Evolutionary conservation across 2,888 invertebrate genomes (phyloP).

Genomic region (Euzophera pinguis): DNA sequence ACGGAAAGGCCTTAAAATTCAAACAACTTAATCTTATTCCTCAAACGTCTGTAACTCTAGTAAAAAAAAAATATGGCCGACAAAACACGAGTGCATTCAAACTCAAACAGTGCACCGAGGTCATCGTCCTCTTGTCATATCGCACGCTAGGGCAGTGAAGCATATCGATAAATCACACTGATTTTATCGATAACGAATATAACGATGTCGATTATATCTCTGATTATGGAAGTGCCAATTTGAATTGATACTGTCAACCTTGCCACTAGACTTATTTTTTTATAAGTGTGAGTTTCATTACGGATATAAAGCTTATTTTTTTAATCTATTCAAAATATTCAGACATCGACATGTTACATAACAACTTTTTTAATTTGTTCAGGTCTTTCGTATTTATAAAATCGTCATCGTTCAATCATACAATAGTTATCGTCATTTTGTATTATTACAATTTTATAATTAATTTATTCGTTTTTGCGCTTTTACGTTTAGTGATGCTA

Average conservation of each 20-base stretch:
- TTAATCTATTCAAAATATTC: too few relatives aligned
- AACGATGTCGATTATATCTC: not conserved
- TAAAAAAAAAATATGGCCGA: constrained; percentile 26
- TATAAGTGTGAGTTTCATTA: too few relatives aligned
- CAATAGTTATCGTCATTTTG: too few relatives aligned
- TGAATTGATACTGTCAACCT: not conserved
- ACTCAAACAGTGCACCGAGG: constrained; percentile 40
- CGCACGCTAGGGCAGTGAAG: constrained; percentile 47
- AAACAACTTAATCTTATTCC: not conserved
- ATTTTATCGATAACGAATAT: constrained; percentile 12
- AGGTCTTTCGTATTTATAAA: too few relatives aligned
- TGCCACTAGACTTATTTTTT: not conserved
- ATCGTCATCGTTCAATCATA: too few relatives aligned
- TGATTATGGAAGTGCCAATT: not conserved
- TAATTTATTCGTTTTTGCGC: too few relatives aligned
- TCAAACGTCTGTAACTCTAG: constrained; percentile 3
- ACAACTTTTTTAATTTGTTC: too few relatives aligned
- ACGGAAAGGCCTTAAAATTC: not conserved
- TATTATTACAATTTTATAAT: too few relatives aligned
- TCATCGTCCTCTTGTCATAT: constrained; percentile 61
- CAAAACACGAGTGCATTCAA: constrained; percentile 44
- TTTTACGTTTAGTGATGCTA: too few relatives aligned
- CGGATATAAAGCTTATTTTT: too few relatives aligned
- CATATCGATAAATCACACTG: constrained; percentile 24
- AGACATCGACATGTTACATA: too few relatives aligned